Conservation (phyloP, 1,140 invertebrate genomes). For the Lepidurus packardi region DNA sequence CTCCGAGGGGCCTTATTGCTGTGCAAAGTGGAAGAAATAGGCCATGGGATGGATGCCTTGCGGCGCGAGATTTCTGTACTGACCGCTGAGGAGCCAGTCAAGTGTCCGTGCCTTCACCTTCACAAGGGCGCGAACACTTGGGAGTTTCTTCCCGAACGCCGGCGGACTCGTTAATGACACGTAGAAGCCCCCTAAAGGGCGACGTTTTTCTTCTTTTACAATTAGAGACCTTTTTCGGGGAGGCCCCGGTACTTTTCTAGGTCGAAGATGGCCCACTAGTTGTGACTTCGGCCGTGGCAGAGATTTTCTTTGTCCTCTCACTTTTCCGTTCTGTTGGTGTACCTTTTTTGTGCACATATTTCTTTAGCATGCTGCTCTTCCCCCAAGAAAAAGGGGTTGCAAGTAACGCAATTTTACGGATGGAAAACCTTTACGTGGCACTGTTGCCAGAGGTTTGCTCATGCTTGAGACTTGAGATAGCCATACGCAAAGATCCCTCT, state of each 20-base stretch:
- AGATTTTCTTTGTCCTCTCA: neutral
- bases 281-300: neutral
- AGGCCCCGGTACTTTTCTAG: neutral
- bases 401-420: slow-evolving; percentile 11
- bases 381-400: neutral
- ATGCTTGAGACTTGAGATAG: neutral
- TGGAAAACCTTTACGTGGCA: slow-evolving; percentile 3
- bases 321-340: neutral
- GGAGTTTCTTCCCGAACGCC: neutral
- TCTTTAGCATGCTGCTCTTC: neutral
- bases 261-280: neutral
- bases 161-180: neutral
- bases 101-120: neutral
- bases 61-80: neutral
- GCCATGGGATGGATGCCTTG: neutral
- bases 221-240: neutral
- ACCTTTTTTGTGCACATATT: neutral
- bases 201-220: neutral
- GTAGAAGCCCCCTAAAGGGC: neutral
- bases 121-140: slow-evolving; percentile 4
- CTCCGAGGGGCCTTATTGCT: neutral
- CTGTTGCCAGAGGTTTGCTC: neutral
- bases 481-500: neutral
- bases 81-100: slow-evolving; percentile 2
- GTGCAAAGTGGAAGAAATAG: slow-evolving; percentile 10